A percentile compares a stretch with the other conserved stretches of the same genome.
phyloP scores from a whole-genome alignment of 2,888 invertebrate genomes.

The Baccha elongata region DNA sequence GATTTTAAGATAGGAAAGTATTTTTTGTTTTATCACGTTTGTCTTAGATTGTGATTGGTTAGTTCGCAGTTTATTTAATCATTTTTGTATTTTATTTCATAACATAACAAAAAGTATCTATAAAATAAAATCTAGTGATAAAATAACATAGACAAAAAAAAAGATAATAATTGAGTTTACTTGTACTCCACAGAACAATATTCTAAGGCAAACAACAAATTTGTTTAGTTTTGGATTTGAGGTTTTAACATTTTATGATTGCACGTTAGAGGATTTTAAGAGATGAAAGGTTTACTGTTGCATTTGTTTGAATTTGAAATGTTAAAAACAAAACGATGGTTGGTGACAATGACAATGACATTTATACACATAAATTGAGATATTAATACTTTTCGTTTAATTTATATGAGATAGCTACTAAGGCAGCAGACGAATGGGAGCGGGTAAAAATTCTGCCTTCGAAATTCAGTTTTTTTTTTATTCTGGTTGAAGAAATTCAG shows the following conservation, averaged over 20 bases:
- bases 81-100: neutral
- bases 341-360: no score
- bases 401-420: no score
- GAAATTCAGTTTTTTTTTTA: no score
- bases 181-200: neutral
- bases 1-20: slow-evolving; percentile 10
- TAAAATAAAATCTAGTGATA: neutral
- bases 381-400: no score
- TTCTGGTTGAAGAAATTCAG: no score
- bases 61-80: neutral
- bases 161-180: neutral
- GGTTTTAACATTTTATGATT: neutral
- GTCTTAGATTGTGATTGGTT: slow-evolving; percentile 17
- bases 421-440: no score
- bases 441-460: no score
- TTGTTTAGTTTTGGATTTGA: neutral
- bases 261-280: neutral
- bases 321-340: no score
- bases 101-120: neutral
- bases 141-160: neutral
- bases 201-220: neutral
- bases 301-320: neutral
- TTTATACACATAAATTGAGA: no score
- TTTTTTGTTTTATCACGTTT: slow-evolving; percentile 27
- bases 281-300: neutral